Evolutionary conservation across 2,888 invertebrate species (phyloP).

Genomic region (Campoletis raptor): DNA sequence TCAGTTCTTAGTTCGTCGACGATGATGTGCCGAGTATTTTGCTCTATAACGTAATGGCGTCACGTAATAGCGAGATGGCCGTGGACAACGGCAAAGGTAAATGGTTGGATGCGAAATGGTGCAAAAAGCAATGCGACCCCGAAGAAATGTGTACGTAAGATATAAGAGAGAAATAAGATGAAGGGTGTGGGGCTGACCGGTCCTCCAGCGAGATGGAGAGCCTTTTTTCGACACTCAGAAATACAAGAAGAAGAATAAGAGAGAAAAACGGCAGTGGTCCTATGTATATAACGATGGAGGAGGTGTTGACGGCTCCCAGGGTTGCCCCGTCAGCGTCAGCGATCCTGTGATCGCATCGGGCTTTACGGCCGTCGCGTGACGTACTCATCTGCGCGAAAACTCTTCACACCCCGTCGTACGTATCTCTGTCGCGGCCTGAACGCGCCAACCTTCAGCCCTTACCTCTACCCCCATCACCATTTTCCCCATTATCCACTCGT

Average conservation of each 20-base stretch:
- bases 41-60: constrained; percentile 57
- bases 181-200: constrained; percentile 34
- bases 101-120: constrained; percentile 53
- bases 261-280: constrained; percentile 43
- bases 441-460: constrained; percentile 32
- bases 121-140: constrained; percentile 36
- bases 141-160: constrained; percentile 2
- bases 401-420: constrained; percentile 52
- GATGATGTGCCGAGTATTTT: constrained; percentile 52
- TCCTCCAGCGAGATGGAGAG: constrained; percentile 61
- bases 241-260: constrained; percentile 72
- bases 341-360: constrained; percentile 82
- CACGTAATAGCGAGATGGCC: constrained; percentile 63
- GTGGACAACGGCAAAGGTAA: constrained; percentile 37
- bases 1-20: constrained; percentile 61
- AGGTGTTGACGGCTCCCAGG: constrained; percentile 84
- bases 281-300: constrained; percentile 71
- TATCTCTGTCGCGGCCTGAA: constrained; percentile 35
- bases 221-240: constrained; percentile 43
- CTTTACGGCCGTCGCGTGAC: constrained; percentile 84
- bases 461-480: constrained; percentile 78
- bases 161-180: not conserved
- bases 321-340: constrained; percentile 83
- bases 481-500: constrained; percentile 83
- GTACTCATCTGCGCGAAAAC: constrained; percentile 80